phyloP scores from a whole-genome alignment of 1,140 invertebrate species.

The Conopomorpha cramerella region DNA sequence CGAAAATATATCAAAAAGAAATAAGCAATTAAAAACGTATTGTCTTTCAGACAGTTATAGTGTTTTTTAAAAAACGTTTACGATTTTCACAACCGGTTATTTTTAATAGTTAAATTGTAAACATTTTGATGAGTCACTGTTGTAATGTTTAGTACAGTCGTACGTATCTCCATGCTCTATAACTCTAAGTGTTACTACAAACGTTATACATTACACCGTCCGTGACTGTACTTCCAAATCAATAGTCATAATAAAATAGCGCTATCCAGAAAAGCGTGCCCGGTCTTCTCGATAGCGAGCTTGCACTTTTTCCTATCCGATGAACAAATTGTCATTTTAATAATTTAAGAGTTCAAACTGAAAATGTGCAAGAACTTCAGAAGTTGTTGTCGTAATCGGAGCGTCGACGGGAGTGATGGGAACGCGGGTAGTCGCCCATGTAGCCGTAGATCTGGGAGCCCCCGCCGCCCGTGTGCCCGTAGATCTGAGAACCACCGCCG shows the following conservation, averaged over 20 bases:
- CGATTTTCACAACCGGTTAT: constrained; percentile 34
- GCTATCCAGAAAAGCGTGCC: no score
- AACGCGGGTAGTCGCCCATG: constrained; percentile 50
- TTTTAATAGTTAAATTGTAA: background rate
- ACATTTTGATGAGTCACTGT: background rate
- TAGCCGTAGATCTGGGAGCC: constrained; percentile 57
- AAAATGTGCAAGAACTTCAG: constrained; percentile 15
- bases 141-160: background rate
- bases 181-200: no score
- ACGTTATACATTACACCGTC: no score
- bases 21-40: constrained; percentile 26
- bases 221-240: no score
- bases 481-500: constrained; percentile 45
- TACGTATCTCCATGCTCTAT: no score
- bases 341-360: background rate
- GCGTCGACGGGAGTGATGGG: constrained; percentile 60
- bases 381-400: constrained; percentile 68
- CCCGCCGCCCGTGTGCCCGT: constrained; percentile 52
- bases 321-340: background rate
- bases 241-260: no score
- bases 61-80: background rate
- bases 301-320: background rate
- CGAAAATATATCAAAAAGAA: no score
- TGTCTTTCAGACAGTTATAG: constrained; percentile 15
- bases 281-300: no score